These are phyloP conservation scores for Orientallactaga bullata DNA, from an alignment of 2,113 vertebrate species.

Conservation along the genomic window DNA sequence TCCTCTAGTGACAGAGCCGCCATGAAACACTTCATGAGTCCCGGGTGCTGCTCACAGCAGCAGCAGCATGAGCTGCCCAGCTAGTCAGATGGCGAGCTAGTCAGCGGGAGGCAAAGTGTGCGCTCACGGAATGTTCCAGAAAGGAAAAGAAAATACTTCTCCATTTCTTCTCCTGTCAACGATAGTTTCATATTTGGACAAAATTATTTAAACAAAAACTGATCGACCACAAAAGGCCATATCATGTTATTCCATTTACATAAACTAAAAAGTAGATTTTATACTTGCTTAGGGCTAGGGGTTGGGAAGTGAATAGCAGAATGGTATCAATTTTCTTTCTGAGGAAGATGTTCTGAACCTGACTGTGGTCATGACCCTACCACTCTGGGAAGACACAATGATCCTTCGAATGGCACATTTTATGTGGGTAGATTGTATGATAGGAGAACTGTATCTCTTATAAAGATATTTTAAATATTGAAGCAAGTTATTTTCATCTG, in stretches of 20 bases:
- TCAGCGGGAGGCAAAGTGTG: neutral
- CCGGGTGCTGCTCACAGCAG: accelerated
- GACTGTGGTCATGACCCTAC: neutral
- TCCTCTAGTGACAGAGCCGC: neutral
- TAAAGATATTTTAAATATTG: neutral
- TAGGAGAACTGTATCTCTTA: neutral
- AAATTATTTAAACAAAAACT: constrained; percentile 11
- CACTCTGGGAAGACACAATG: neutral
- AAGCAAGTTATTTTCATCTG: neutral
- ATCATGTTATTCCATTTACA: neutral
- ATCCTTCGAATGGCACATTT: neutral
- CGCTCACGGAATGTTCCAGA: neutral
- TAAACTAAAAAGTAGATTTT: neutral
- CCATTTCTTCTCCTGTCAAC: neutral
- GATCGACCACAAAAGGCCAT: neutral
- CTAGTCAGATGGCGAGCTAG: neutral
- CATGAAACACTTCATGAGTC: neutral
- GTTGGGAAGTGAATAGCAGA: neutral
- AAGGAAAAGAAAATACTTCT: neutral
- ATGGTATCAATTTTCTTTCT: neutral
- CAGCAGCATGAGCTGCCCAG: neutral
- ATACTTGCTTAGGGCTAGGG: neutral
- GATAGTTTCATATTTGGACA: neutral
- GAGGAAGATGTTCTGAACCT: neutral
- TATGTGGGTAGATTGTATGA: neutral